Conservation (phyloP, 2,888 invertebrate species). For the Cloeon dipterum region DNA sequence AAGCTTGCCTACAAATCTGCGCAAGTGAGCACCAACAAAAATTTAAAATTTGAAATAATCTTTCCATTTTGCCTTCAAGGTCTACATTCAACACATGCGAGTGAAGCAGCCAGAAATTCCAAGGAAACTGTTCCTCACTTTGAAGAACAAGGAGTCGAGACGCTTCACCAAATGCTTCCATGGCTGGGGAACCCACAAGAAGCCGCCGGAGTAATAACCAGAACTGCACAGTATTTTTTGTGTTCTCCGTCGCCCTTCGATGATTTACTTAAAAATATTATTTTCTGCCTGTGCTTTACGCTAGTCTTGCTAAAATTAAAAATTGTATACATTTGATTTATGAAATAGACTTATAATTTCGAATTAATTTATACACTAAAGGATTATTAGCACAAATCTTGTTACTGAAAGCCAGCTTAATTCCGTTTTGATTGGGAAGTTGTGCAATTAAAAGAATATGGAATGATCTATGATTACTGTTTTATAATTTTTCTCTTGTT, state of each 20-base stretch:
- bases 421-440: too few species aligned
- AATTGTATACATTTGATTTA: too few species aligned
- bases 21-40: conserved; percentile 38
- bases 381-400: too few species aligned
- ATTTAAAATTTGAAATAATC: neutral
- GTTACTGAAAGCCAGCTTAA: too few species aligned
- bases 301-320: too few species aligned
- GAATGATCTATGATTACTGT: too few species aligned
- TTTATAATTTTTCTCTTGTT: too few species aligned
- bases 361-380: too few species aligned
- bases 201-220: conserved; percentile 49
- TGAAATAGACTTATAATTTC: too few species aligned
- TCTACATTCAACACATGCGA: conserved; percentile 93
- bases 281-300: too few species aligned
- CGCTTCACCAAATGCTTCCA: conserved; percentile 97
- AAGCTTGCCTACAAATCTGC: conserved; percentile 97
- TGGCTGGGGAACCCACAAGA: conserved; percentile 86
- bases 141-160: conserved; percentile 89
- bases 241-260: neutral
- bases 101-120: conserved; percentile 80
- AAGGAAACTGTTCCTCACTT: conserved; percentile 77
- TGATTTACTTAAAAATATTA: neutral
- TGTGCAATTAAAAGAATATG: too few species aligned
- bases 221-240: too few species aligned
- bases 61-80: conserved; percentile 20